Conservation (phyloP, 2,888 invertebrate species). For the Orthosia gracilis region DNA sequence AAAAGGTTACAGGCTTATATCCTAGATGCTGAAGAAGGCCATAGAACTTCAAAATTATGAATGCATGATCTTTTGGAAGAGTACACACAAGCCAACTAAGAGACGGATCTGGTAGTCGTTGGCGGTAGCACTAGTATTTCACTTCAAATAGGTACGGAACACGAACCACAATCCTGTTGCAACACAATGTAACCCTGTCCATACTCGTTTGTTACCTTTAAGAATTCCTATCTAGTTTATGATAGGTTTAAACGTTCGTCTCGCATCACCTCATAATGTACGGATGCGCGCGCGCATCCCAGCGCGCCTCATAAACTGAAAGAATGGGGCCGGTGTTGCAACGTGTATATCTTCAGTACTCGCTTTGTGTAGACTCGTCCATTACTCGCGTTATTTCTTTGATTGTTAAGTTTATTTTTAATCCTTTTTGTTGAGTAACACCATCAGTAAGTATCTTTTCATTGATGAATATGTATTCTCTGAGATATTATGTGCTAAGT, state of each 20-base stretch:
- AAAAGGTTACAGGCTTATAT: neutral
- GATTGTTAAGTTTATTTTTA: constrained; percentile 28
- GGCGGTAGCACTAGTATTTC: too few relatives aligned
- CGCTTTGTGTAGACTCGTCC: constrained; percentile 25
- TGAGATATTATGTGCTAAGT: neutral
- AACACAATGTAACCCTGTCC: constrained; percentile 20
- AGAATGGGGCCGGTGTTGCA: constrained; percentile 65
- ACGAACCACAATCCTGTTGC: constrained; percentile 4
- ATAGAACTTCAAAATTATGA: neutral
- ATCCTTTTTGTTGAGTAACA: neutral
- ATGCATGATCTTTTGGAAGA: neutral
- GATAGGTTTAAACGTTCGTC: constrained; percentile 49
- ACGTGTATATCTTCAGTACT: constrained; percentile 45
- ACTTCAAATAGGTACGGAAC: neutral
- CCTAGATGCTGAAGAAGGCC: neutral
- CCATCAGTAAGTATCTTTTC: neutral
- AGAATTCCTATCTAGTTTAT: constrained; percentile 50
- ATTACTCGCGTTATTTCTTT: constrained; percentile 27
- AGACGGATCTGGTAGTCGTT: too few relatives aligned
- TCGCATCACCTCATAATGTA: constrained; percentile 54
- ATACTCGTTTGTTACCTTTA: constrained; percentile 32
- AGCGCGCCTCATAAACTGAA: constrained; percentile 58
- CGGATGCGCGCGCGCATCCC: constrained; percentile 32
- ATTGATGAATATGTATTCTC: constrained; percentile 3
- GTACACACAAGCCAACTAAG: too few relatives aligned